phyloP scores from a whole-genome alignment of 2,113 vertebrate genomes.

The Clarias batrachus region DNA sequence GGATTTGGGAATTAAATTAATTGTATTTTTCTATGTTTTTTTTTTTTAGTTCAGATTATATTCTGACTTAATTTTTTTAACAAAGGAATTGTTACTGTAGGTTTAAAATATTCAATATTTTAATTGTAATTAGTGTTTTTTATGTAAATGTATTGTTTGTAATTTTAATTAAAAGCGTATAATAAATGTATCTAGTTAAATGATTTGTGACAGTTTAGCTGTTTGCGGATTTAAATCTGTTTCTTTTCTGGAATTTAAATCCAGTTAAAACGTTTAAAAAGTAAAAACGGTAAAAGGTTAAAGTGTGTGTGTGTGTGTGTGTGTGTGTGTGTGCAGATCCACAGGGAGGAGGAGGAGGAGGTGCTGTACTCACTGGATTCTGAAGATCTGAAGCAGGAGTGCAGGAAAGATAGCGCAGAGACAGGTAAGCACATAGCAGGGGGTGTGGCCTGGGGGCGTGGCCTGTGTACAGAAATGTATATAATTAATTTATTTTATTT shows the following conservation, averaged over 20 bases:
- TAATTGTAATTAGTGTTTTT: background rate
- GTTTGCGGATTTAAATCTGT: background rate
- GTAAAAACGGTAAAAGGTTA: no score
- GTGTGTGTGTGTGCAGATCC: conserved; percentile 58
- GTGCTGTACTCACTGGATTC: conserved; percentile 52
- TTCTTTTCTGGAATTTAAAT: background rate
- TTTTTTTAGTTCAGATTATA: background rate
- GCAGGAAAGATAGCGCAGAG: background rate
- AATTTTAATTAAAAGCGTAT: background rate
- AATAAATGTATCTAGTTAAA: background rate
- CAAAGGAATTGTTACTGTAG: background rate
- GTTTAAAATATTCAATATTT: background rate
- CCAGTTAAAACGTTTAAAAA: background rate
- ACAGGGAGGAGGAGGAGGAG: conserved; percentile 54
- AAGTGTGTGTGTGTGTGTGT: no score
- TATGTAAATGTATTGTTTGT: background rate
- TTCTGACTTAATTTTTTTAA: background rate
- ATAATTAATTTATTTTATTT: no score
- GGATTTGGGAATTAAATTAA: background rate
- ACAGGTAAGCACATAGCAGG: background rate
- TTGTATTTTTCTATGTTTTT: background rate
- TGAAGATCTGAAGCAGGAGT: conserved; percentile 19
- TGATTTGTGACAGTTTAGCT: no score
- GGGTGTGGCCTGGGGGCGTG: background rate
- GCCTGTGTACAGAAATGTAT: background rate